phyloP scores from a whole-genome alignment of 2,113 vertebrate species.

The Numenius arquata region DNA sequence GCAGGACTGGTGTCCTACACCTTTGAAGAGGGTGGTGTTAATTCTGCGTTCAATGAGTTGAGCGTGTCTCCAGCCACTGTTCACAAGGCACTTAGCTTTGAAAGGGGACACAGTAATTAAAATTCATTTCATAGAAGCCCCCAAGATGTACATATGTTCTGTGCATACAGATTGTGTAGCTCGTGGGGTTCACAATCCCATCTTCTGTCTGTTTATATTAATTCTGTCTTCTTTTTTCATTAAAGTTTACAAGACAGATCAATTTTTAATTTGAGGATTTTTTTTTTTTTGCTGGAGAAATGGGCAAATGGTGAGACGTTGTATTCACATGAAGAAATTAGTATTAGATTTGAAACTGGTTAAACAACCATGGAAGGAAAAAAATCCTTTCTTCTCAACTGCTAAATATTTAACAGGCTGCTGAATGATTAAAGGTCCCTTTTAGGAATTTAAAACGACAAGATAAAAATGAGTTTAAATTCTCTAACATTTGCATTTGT shows the following conservation, averaged over 20 bases:
- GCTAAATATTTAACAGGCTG: conserved; percentile 11
- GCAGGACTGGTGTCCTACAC: fast-evolving
- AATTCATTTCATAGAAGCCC: not conserved
- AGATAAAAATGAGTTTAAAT: conserved; percentile 4
- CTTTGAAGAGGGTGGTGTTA: not conserved
- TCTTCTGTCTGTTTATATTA: not conserved
- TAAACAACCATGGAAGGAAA: not conserved
- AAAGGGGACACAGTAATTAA: not conserved
- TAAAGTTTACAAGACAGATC: not conserved
- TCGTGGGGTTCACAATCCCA: not conserved
- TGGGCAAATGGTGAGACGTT: not conserved
- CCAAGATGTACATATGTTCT: not conserved
- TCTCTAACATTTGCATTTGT: conserved; percentile 17
- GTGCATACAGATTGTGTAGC: not conserved
- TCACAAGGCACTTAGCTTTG: not conserved
- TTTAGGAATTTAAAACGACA: not conserved
- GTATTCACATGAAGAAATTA: not conserved
- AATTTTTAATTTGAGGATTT: not conserved
- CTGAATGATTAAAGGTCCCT: conserved; percentile 3
- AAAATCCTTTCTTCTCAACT: not conserved
- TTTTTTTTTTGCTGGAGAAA: not conserved
- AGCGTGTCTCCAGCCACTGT: not conserved
- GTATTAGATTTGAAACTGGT: not conserved
- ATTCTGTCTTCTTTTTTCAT: not conserved
- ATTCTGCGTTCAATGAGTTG: not conserved